phyloP scores from a whole-genome alignment of 2,888 invertebrate genomes.

The Cremastinae sp. region DNA sequence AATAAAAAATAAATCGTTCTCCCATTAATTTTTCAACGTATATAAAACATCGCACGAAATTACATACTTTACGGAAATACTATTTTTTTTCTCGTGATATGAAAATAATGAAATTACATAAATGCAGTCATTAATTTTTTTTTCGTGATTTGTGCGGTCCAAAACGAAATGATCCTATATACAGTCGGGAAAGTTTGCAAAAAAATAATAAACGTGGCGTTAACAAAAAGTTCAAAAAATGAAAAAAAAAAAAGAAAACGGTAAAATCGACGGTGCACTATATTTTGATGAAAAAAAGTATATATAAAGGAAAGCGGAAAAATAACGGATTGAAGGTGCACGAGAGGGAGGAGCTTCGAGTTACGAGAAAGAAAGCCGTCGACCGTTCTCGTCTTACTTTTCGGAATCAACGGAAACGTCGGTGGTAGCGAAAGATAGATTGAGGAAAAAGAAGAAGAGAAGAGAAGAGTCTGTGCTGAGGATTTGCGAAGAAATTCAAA shows the following conservation, averaged over 20 bases:
- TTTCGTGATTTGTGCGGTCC: too few relatives aligned
- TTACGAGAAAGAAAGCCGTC: conserved; percentile 51
- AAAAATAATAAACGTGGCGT: too few relatives aligned
- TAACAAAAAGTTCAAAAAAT: too few relatives aligned
- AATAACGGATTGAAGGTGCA: conserved; percentile 23
- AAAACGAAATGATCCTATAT: too few relatives aligned
- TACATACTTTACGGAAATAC: too few relatives aligned
- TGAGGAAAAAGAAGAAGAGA: conserved; percentile 36
- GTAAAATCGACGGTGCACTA: not conserved
- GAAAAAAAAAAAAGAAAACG: too few relatives aligned
- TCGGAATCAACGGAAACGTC: conserved; percentile 64
- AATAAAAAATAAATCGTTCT: conserved; percentile 26
- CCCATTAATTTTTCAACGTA: conserved; percentile 35
- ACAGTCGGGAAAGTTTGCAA: too few relatives aligned
- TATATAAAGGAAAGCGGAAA: conserved; percentile 12
- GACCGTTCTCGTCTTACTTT: conserved; percentile 78
- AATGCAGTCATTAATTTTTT: too few relatives aligned
- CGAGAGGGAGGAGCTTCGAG: conserved; percentile 33
- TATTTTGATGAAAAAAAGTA: not conserved
- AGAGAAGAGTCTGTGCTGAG: conserved; percentile 36
- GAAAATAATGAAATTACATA: too few relatives aligned
- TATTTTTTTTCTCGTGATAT: too few relatives aligned
- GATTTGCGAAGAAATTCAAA: conserved; percentile 75
- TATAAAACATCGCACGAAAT: too few relatives aligned
- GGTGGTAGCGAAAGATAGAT: conserved; percentile 56